Evolutionary conservation across 2,888 invertebrate genomes (phyloP).

Genomic region (Eupithecia subumbrata): DNA sequence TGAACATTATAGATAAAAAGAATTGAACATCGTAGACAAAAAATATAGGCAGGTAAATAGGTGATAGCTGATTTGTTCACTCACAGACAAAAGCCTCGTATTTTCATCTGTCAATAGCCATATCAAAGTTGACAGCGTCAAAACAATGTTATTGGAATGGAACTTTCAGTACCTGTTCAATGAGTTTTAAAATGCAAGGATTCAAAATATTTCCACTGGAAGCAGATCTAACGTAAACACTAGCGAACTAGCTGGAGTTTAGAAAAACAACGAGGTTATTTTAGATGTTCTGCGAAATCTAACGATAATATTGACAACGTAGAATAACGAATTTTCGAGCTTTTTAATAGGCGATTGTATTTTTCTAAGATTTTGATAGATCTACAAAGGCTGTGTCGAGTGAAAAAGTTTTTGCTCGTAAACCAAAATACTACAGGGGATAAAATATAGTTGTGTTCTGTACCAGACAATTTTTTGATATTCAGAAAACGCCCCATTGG

Average conservation of each 20-base stretch:
- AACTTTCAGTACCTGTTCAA: neutral
- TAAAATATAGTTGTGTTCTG: neutral
- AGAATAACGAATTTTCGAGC: neutral
- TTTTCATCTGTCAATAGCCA: neutral
- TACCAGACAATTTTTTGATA: neutral
- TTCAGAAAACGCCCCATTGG: no score
- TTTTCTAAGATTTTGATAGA: no score
- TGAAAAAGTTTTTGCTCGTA: neutral
- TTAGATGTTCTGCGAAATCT: constrained; percentile 13
- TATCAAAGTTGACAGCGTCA: constrained; percentile 3
- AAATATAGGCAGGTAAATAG: neutral
- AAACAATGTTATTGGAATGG: neutral
- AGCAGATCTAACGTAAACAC: constrained; percentile 11
- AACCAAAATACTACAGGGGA: neutral
- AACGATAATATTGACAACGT: constrained; percentile 5
- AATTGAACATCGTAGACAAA: neutral
- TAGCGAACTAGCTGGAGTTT: neutral
- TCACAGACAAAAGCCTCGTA: neutral
- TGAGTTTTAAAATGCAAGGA: neutral
- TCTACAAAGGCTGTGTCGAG: neutral
- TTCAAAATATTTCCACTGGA: neutral
- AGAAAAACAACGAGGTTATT: constrained; percentile 10
- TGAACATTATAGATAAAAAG: neutral
- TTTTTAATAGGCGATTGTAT: neutral
- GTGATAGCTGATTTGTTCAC: neutral